Conservation (phyloP, 64 coral and sea anemone species). For the Pocillopora damicornis region DNA sequence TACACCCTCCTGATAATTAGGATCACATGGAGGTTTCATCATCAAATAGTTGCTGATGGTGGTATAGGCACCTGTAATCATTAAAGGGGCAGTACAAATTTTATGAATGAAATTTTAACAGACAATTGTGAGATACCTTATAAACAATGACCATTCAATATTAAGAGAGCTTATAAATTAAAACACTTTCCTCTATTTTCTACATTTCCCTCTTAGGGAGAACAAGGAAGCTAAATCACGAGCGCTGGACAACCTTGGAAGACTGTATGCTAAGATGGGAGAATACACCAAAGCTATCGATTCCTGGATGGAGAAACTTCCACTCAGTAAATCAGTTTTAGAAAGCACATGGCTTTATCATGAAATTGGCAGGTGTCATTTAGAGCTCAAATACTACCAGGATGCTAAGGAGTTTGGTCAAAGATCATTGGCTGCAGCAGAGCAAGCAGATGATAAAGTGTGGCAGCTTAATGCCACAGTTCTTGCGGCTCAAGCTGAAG, state of each 20-base stretch:
- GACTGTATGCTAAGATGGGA: slow-evolving; percentile 80
- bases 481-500: slow-evolving; percentile 90
- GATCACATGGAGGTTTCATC: too few relatives aligned
- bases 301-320: slow-evolving; percentile 91
- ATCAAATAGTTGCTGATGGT: too few relatives aligned
- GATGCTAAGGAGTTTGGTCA: slow-evolving; percentile 97
- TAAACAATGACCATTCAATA: too few relatives aligned
- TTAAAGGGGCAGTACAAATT: too few relatives aligned
- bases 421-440: slow-evolving; percentile 90
- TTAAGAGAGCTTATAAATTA: neutral
- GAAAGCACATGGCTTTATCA: slow-evolving; percentile 97
- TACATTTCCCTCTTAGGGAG: slow-evolving; percentile 33
- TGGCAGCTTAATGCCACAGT: slow-evolving; percentile 98
- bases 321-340: slow-evolving; percentile 77
- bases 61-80: too few relatives aligned
- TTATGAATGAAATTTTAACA: neutral
- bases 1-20: too few relatives aligned
- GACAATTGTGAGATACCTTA: neutral
- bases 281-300: slow-evolving; percentile 90
- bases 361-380: slow-evolving; percentile 93
- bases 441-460: slow-evolving; percentile 86
- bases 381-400: slow-evolving; percentile 92
- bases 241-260: slow-evolving; percentile 89
- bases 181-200: neutral
- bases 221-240: slow-evolving; percentile 88